Percentiles rank a stretch among this genome's conserved stretches.
Conservation (phyloP, 2,888 invertebrate species). For the Oxyscelio sp. region DNA sequence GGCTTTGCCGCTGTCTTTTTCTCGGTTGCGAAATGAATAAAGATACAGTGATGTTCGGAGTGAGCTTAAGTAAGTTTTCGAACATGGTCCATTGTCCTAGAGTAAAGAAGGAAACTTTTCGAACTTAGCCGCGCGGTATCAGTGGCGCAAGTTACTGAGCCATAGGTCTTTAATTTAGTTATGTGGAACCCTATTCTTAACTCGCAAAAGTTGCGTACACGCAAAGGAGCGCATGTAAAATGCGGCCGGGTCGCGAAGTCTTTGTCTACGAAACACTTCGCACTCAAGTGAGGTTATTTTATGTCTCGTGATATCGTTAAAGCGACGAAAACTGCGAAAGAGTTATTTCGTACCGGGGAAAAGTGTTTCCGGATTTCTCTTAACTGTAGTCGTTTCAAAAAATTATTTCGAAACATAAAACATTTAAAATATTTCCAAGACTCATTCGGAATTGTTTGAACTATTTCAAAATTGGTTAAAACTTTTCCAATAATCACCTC, state of each 20-base stretch:
- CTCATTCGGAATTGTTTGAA: neutral
- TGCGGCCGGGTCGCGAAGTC: slow-evolving; percentile 27
- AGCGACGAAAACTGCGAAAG: slow-evolving; percentile 34
- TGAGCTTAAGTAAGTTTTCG: slow-evolving; percentile 72
- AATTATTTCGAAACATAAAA: neutral
- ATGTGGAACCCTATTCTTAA: slow-evolving; percentile 61
- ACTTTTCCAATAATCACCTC: neutral
- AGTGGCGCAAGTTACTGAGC: slow-evolving; percentile 64
- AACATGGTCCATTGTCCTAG: slow-evolving; percentile 70
- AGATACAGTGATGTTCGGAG: slow-evolving; percentile 68
- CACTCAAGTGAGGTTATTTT: slow-evolving; percentile 45
- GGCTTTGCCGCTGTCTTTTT: slow-evolving; percentile 61
- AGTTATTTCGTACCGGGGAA: neutral
- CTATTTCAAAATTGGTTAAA: neutral
- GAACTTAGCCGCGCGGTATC: slow-evolving; percentile 67
- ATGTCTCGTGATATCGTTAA: slow-evolving; percentile 35
- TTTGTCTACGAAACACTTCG: slow-evolving; percentile 58
- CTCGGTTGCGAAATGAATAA: slow-evolving; percentile 68
- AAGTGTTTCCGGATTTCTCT: neutral
- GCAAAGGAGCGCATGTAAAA: slow-evolving; percentile 60
- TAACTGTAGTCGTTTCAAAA: neutral
- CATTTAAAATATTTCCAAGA: neutral
- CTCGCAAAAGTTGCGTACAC: slow-evolving; percentile 66
- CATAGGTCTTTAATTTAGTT: slow-evolving; percentile 73
- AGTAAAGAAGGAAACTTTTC: slow-evolving; percentile 69